phyloP scores from a whole-genome alignment of 37 sponge, comb jelly and placozoan species.

The Geodia barretti region DNA sequence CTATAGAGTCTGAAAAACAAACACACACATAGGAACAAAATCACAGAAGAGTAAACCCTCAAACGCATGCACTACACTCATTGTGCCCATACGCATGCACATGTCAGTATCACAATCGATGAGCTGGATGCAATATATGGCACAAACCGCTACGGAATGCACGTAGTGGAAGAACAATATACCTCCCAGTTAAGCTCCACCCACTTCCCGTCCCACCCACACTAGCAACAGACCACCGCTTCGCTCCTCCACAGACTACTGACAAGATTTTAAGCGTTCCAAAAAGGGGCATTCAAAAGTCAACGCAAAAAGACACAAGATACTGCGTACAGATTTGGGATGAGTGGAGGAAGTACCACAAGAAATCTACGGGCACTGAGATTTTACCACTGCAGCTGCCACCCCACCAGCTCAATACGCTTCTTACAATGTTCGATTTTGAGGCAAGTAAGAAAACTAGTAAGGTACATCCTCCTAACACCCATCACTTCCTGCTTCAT shows the following conservation, averaged over 20 bases:
- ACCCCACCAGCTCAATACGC: neutral
- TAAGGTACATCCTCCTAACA: neutral
- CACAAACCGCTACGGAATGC: no score
- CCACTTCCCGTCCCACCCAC: no score
- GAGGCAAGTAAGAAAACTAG: conserved; percentile 1
- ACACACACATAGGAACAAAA: no score
- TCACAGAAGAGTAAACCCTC: no score
- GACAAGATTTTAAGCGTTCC: neutral
- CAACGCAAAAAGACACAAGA: neutral
- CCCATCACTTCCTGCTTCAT: neutral
- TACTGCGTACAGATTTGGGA: conserved; percentile 5
- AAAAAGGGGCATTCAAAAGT: neutral
- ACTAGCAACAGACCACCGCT: no score
- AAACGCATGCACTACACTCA: no score
- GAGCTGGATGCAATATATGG: no score
- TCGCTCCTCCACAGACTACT: neutral
- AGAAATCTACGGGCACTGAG: neutral
- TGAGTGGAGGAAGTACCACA: neutral
- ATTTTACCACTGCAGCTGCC: neutral
- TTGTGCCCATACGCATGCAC: neutral
- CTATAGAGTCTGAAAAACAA: conserved; percentile 85
- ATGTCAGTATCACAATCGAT: no score
- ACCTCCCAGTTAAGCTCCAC: no score
- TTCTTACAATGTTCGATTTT: neutral
- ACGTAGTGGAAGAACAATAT: no score